These are phyloP conservation scores for Eubasilissa regina DNA, from an alignment of 1,140 invertebrate genomes.

Conservation along the genomic window DNA sequence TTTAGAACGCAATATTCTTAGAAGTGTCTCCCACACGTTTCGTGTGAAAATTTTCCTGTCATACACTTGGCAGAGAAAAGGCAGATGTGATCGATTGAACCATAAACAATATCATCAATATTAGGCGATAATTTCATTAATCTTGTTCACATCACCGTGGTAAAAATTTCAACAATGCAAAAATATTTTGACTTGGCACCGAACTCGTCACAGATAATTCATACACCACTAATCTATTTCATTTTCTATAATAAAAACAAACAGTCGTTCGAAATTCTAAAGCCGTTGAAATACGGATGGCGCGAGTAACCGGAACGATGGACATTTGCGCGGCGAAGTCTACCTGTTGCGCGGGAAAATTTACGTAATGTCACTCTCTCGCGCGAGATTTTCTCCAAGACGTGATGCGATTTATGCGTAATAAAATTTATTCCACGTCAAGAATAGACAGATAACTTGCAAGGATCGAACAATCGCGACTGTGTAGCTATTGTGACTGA, in stretches of 20 bases:
- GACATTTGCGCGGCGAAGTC: neutral
- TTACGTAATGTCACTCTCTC: neutral
- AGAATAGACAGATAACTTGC: neutral
- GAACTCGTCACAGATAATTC: neutral
- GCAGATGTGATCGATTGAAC: no score
- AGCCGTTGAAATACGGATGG: neutral
- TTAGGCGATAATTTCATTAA: neutral
- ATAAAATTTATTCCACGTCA: neutral
- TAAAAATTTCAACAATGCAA: neutral
- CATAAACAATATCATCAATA: no score
- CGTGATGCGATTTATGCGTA: neutral
- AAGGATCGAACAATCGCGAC: conserved; percentile 54
- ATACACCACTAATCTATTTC: conserved; percentile 1
- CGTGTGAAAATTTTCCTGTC: neutral
- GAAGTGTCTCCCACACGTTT: conserved; percentile 45
- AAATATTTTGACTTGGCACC: neutral
- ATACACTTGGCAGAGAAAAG: no score
- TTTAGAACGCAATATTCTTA: conserved; percentile 53
- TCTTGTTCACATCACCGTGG: neutral
- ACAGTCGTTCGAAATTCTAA: conserved; percentile 4
- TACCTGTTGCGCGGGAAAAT: conserved; percentile 14
- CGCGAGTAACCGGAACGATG: neutral
- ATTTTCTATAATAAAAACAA: neutral
- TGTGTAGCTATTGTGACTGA: conserved; percentile 58
- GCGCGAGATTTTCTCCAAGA: neutral